Conservation (phyloP, 2,797 vertebrate species). For the Myotis findleyi region DNA sequence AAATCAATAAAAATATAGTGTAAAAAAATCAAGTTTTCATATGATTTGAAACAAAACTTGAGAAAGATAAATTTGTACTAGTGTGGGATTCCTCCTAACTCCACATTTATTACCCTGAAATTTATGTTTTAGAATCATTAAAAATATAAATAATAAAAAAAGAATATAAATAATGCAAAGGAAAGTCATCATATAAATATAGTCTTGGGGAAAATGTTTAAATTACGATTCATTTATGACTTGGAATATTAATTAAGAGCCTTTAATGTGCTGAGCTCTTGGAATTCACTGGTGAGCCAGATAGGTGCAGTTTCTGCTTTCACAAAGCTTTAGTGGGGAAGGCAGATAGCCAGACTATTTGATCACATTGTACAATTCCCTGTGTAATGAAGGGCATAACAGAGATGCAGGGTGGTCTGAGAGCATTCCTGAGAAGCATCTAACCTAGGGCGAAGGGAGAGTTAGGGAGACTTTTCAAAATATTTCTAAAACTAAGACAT, state of each 20-base stretch:
- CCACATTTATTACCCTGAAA: neutral
- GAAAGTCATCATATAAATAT: conserved; percentile 18
- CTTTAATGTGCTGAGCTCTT: conserved; percentile 12
- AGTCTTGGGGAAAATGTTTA: neutral
- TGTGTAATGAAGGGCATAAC: neutral
- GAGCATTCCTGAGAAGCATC: neutral
- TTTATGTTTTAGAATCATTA: conserved; percentile 53
- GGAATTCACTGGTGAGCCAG: neutral
- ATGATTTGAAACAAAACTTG: neutral
- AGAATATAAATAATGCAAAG: conserved; percentile 31
- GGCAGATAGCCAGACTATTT: neutral
- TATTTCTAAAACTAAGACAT: neutral
- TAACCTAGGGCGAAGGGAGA: neutral
- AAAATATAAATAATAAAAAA: conserved; percentile 9
- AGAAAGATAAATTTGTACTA: conserved; percentile 15
- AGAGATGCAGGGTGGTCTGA: neutral
- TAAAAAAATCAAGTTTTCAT: neutral
- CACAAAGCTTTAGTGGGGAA: neutral
- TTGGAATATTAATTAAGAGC: conserved; percentile 40
- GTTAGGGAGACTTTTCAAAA: neutral
- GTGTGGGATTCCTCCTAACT: neutral
- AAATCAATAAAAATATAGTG: too few relatives aligned
- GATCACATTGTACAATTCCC: neutral
- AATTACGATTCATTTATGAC: neutral
- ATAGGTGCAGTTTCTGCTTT: neutral